Evolutionary conservation across 2,797 vertebrate genomes (phyloP), one percentile per base, ranked within the genome.

Genomic region (Chaenodraco wilsoni): DNA sequence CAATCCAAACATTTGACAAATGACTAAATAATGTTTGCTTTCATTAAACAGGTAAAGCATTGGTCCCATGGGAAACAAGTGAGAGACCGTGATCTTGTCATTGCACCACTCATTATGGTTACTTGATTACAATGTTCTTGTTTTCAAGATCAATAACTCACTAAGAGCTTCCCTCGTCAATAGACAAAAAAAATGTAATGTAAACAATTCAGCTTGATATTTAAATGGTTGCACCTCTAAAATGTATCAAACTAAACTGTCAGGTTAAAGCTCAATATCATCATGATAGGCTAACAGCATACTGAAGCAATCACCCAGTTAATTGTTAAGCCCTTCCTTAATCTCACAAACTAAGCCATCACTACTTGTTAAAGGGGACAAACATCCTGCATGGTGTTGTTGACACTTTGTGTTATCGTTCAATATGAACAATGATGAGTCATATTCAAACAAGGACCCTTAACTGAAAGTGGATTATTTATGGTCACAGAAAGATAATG

Each of bases 291-390:
- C 14, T 9, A 37, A 40, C 45, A 23, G 31, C 27, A 51, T 17
- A 7, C 14, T 37, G 46, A 15, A 49, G 31, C 3, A 43, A 62
- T 19, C 27, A 62, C 3, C 23, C 44, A 43, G 31, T 27, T 16
- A 15, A 27, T 62, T 43, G 8, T 58, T 33, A 33, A 50, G 37
- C 19, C 0, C 1, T 15, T n/a, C 11, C 49, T 10, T 8, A 15
- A 63, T 66, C 60, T 49, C 45, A 55, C 33, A 64, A 14, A 58
- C 9, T 41, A 64, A 65, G 17, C 3, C 27, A 40, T 7, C 37
- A 61, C 8, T 49, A 33, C 1, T 40, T 37, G 7, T 19, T 45
- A 15, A 52, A 57, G 15, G 9, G 41, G 43, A 61, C 5, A 55
- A 51, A 40, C 11, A 48, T 33, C 4, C 13, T n/a, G 11, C 9